A percentile compares a stretch with the other conserved stretches of the same genome.
Conservation (phyloP, 2,797 vertebrate species). For the Podargus strigoides region DNA sequence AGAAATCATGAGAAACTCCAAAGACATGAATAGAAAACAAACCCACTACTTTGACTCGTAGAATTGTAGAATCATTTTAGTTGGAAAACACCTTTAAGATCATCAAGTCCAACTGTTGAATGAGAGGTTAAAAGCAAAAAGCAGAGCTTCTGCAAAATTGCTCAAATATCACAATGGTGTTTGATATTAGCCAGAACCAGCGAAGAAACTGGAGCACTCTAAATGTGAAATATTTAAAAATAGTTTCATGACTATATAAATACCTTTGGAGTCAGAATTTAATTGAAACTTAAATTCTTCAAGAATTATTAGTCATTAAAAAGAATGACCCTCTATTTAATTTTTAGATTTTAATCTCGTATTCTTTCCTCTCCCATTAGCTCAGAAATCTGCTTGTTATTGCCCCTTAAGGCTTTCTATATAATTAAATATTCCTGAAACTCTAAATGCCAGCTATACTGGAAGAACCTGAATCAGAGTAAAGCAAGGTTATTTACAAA, state of each 20-base stretch:
- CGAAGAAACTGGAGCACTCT: conserved; percentile 44
- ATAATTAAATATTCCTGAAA: conserved; percentile 60
- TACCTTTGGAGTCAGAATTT: conserved; percentile 62
- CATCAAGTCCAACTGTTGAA: no score
- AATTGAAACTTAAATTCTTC: conserved; percentile 66
- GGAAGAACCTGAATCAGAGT: not conserved
- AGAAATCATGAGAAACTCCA: not conserved
- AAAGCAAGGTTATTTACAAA: conserved; percentile 22
- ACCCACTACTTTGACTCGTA: not conserved
- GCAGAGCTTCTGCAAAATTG: not conserved
- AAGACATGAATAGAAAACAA: not conserved
- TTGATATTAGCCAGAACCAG: conserved; percentile 23
- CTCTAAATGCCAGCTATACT: not conserved
- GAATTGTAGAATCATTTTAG: no score
- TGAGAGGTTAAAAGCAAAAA: not conserved
- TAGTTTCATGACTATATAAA: conserved; percentile 60
- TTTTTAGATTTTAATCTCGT: conserved; percentile 62
- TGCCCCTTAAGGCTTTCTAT: conserved; percentile 53
- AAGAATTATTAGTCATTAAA: conserved; percentile 61
- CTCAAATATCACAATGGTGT: not conserved
- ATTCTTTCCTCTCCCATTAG: conserved; percentile 55
- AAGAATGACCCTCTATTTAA: conserved; percentile 62
- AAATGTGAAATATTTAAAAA: conserved; percentile 57
- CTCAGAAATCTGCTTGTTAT: conserved; percentile 42
- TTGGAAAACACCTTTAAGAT: no score